Evolutionary conservation across 2,113 vertebrate species (phyloP), one percentile per base, ranked within the genome.

Genomic region (Brachypteracias leptosomus): DNA sequence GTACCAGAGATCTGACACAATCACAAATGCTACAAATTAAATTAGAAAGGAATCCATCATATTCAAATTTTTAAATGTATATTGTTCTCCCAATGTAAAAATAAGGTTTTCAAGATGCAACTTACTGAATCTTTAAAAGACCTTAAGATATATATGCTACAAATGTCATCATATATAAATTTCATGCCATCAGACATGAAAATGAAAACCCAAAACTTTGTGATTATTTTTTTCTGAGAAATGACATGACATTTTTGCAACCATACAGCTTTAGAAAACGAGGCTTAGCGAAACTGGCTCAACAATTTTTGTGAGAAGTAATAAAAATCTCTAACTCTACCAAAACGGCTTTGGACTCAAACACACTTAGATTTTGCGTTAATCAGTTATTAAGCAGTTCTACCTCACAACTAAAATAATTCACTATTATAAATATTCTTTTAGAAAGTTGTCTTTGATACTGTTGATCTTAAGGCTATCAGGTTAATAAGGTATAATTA

Each of bases 401-500:
- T 52, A 47, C 36, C 40, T 67, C 47, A 22, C 46, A 83, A 83
- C 59, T 66, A 49, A 68, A 85, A 49, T 31, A 3, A 75, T 85
- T 67, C 47, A 75, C 19, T 71, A 49, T 20, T 59, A 33, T 33
- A 88, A 88, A 87, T 63, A 88, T 58, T 62, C n/a, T 63, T 85
- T 47, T 80, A 67, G 29, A 85, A 83, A 36, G 42, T 75, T 85
- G 44, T 10, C 42, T 72, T 73, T 68, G 63, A 80, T 70, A 90
- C 33, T 84, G 83, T 84, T 75, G 72, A 51, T 95, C 35, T 78
- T 77, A 63, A 84, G 61, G 90, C 72, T 71, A 78, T 70, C 5
- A 6, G 66, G 54, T 78, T 92, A 93, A 94, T 81, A 68, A 88
- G 28, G 44, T 38, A 40, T 87, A 91, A 96, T 92, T 94, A 96